phyloP scores from a whole-genome alignment of 2,113 vertebrate species.

The Macroglossus sobrinus region DNA sequence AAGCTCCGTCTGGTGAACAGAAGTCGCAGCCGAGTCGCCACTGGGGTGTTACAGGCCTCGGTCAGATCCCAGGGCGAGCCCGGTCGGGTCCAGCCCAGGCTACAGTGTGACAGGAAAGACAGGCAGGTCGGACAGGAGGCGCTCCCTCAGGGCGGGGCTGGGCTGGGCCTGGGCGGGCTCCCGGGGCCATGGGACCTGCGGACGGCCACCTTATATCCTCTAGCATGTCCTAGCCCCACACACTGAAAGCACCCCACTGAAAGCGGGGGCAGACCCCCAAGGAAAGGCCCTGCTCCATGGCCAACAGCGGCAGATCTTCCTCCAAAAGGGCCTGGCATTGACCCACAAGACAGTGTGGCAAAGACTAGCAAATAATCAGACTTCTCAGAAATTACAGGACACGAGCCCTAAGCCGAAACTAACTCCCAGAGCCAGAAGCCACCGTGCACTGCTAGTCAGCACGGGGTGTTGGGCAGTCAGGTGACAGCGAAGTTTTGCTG shows the following conservation, averaged over 20 bases:
- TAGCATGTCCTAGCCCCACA: rapidly evolving
- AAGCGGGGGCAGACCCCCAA: neutral
- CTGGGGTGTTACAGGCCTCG: neutral
- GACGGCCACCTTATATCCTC: too few relatives aligned
- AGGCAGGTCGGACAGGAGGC: too few relatives aligned
- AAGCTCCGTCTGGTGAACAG: neutral
- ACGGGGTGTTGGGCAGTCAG: too few relatives aligned
- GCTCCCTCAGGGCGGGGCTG: neutral
- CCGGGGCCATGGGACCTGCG: too few relatives aligned
- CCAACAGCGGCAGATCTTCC: neutral
- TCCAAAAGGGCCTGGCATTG: neutral
- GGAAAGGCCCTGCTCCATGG: neutral
- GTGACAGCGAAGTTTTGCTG: neutral
- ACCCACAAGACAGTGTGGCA: neutral
- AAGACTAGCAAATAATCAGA: neutral
- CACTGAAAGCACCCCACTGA: neutral
- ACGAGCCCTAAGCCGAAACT: neutral
- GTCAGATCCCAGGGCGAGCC: neutral
- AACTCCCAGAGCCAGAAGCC: neutral
- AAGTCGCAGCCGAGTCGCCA: neutral
- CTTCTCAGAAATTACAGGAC: neutral
- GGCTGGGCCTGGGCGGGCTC: too few relatives aligned
- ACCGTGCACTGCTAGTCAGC: neutral
- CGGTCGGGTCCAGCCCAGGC: neutral
- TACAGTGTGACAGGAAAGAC: neutral